Percentiles rank a stretch among this genome's conserved stretches.
Conservation (phyloP, 2,113 vertebrate genomes). For the Nesogale talazaci region DNA sequence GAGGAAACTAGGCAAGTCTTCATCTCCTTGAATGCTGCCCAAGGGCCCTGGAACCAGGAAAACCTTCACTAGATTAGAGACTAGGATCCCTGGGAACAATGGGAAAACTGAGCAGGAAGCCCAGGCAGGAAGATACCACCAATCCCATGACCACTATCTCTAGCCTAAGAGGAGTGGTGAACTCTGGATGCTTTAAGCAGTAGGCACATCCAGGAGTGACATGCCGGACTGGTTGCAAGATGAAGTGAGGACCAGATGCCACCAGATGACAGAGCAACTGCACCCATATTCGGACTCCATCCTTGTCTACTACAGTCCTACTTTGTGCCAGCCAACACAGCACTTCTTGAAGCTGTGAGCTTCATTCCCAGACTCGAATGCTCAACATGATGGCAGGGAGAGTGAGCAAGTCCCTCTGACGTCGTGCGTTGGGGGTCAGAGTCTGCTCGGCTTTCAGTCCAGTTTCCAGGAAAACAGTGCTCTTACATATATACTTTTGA, state of each 20-base stretch:
- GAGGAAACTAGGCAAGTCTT: not conserved
- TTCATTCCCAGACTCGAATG: not conserved
- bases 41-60: not conserved
- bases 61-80: not conserved
- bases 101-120: not conserved
- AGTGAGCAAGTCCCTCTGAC: constrained; percentile 27
- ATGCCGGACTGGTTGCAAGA: not conserved
- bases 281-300: not conserved
- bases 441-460: not conserved
- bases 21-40: not conserved
- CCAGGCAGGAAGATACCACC: not conserved
- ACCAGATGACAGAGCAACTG: not conserved
- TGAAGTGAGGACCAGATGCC: not conserved
- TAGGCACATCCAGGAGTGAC: not conserved
- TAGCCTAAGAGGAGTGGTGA: not conserved
- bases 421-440: not conserved
- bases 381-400: constrained; percentile 19
- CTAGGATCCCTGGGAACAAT: not conserved
- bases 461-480: constrained; percentile 31
- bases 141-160: not conserved
- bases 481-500: constrained; percentile 39
- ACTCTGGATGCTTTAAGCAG: not conserved
- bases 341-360: not conserved
- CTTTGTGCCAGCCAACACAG: constrained; percentile 31
- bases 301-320: not conserved